Percentiles rank a stretch among this genome's conserved stretches.
These are phyloP conservation scores for Sarcophaga carnaria DNA, from an alignment of 2,888 invertebrate genomes.

Conservation along the genomic window DNA sequence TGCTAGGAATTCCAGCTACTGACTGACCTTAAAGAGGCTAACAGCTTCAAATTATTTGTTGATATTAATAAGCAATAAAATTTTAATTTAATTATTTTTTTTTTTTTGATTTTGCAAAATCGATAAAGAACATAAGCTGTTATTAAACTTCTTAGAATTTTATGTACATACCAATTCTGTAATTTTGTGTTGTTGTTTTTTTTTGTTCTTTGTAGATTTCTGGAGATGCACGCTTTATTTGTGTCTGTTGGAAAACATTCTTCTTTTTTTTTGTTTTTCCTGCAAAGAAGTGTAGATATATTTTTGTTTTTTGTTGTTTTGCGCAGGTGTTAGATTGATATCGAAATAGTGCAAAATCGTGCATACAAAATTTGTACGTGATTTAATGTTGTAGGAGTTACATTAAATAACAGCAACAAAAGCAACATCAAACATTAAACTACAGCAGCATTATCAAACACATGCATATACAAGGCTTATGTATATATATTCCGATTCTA, in stretches of 20 bases:
- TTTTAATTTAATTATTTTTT: conserved; percentile 2
- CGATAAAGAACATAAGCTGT: no score
- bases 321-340: conserved; percentile 80
- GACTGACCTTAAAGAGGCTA: no score
- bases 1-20: no score
- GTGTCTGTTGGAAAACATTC: background rate
- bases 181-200: background rate
- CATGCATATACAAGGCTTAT: background rate
- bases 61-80: no score
- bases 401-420: conserved; percentile 68
- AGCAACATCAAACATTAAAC: conserved; percentile 11
- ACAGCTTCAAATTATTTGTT: no score
- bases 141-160: background rate
- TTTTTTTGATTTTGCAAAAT: background rate
- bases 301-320: conserved; percentile 47
- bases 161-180: background rate
- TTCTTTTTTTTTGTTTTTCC: conserved; percentile 3
- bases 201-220: conserved; percentile 22
- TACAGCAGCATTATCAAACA: background rate
- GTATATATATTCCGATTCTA: conserved; percentile 59
- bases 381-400: conserved; percentile 80
- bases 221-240: conserved; percentile 52
- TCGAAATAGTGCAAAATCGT: conserved; percentile 81
- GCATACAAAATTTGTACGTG: conserved; percentile 80
- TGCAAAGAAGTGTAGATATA: background rate